Evolutionary conservation across 2,888 invertebrate genomes (phyloP), one percentile per base, ranked within the genome.

Genomic region (Bugulina stolonifera): DNA sequence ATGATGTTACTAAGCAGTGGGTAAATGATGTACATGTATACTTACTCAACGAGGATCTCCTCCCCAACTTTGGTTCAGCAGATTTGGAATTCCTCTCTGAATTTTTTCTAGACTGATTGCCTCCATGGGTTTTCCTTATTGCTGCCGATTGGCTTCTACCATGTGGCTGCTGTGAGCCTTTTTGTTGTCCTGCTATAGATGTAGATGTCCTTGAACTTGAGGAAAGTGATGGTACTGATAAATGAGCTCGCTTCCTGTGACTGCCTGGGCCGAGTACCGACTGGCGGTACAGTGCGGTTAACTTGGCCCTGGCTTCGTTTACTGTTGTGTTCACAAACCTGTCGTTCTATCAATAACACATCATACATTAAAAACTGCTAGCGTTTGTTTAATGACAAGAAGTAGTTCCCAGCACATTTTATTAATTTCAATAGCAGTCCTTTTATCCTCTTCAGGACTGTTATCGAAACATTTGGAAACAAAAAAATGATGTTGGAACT

Each of bases 271-370:
- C 64, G 32, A 64, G 64, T 32, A 64, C 34, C 10, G 64, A 25
- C 32, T 64, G 64, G 10, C 64, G 22, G 64, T 64, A 64, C 1
- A 64, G 64, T 29, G 64, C 22, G 14, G 64, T 64, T 32, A 64
- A 32, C 32, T 34, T 64, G 14, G 64, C 64, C 32, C 64, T 27
- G 18, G 64, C 64, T 5, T 64, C 32, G 27, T 64, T 64, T 14
- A 64, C 64, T 64, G 64, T 64, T 2, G 64, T 64, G 32, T 64
- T 64, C 34, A 64, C 64, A 64, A 64, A 64, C 27, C 34, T 2
- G n/a, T 64, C 64, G n/a, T 64, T 64, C 64, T 64, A 32, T 34
- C 22, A 64, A 27, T 25, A n/a, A n/a, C n/a, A n/a, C n/a, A n/a
- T n/a, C n/a, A n/a, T n/a, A n/a, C n/a, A n/a, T n/a, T n/a, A n/a